phyloP scores from a whole-genome alignment of 2,797 vertebrate genomes.

The Halcyon badia region DNA sequence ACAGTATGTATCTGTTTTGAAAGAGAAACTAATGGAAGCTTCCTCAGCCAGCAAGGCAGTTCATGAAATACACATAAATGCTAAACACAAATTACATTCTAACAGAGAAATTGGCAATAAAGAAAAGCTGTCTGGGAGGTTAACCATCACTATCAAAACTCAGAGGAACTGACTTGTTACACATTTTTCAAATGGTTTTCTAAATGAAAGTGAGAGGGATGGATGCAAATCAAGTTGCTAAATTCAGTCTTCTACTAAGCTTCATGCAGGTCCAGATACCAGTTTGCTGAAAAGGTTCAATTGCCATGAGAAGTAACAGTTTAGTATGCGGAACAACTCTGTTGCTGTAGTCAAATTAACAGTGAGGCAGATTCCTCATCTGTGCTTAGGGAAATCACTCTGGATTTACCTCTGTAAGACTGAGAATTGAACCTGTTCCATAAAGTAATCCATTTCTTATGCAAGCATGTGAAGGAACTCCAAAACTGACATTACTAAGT shows the following conservation, averaged over 20 bases:
- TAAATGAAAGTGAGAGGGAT: background rate
- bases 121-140: background rate
- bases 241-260: background rate
- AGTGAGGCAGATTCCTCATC: background rate
- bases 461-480: background rate
- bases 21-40: background rate
- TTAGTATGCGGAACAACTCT: background rate
- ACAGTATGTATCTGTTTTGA: background rate
- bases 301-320: background rate
- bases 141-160: background rate
- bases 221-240: background rate
- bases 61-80: background rate
- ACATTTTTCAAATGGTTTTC: background rate
- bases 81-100: background rate
- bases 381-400: background rate
- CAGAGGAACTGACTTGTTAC: background rate
- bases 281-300: background rate
- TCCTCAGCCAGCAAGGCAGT: background rate
- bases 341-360: background rate
- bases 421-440: background rate
- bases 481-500: background rate
- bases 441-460: background rate
- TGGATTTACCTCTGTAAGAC: background rate
- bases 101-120: background rate
- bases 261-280: background rate